A percentile compares a stretch with the other conserved stretches of the same genome.
phyloP scores from a whole-genome alignment of 2,888 invertebrate species.

The Dryobota labecula region DNA sequence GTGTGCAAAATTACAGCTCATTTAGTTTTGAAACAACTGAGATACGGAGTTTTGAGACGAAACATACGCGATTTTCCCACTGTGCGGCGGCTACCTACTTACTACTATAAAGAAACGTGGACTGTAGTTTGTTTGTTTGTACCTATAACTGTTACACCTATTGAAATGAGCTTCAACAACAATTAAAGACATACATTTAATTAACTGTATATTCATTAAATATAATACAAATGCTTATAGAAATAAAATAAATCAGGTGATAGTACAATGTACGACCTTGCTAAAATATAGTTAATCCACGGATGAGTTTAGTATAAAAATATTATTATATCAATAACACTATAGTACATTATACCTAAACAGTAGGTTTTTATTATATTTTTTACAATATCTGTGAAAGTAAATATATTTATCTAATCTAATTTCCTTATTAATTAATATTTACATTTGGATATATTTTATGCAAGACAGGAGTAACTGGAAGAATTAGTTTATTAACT shows the following conservation, averaged over 20 bases:
- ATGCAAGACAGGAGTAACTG: slow-evolving; percentile 32
- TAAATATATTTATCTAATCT: slow-evolving; percentile 48
- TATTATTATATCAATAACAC: slow-evolving; percentile 70
- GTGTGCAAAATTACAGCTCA: too few species aligned
- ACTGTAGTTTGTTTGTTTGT: too few species aligned
- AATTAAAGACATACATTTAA: slow-evolving; percentile 27
- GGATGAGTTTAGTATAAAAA: slow-evolving; percentile 73
- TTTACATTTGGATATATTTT: slow-evolving; percentile 55
- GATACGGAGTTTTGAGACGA: too few species aligned
- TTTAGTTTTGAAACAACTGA: too few species aligned
- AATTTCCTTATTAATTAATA: slow-evolving; percentile 45
- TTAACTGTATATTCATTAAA: slow-evolving; percentile 65
- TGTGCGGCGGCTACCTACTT: too few species aligned
- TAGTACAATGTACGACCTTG: slow-evolving; percentile 41
- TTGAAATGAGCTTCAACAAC: too few species aligned
- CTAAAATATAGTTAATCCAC: slow-evolving; percentile 59
- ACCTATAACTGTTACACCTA: too few species aligned
- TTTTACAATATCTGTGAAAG: slow-evolving; percentile 57
- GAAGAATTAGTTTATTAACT: slow-evolving; percentile 33
- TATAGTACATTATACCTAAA: slow-evolving; percentile 64
- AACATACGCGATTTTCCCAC: too few species aligned
- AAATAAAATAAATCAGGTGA: slow-evolving; percentile 60
- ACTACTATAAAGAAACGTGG: too few species aligned
- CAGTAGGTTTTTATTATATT: slow-evolving; percentile 54
- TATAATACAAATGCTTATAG: slow-evolving; percentile 62